A percentile compares a stretch with the other conserved stretches of the same genome.
These are phyloP conservation scores for Sphecodes monilicornis DNA, from an alignment of 2,888 invertebrate species.

Conservation along the genomic window DNA sequence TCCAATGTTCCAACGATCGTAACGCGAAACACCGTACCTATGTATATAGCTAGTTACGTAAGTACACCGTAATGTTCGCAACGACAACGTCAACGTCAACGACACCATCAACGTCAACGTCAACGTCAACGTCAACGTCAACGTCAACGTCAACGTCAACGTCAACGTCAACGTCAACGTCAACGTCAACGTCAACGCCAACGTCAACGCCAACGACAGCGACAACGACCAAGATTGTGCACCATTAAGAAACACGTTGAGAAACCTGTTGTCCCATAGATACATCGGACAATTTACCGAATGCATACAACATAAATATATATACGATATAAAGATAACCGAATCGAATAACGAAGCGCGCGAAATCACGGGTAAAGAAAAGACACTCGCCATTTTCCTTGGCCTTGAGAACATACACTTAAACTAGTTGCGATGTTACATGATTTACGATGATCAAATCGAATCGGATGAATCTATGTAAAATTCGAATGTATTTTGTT, in stretches of 20 bases:
- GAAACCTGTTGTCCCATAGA: not conserved
- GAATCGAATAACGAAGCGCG: slow-evolving; percentile 20
- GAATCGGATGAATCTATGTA: not conserved
- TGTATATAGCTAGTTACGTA: not conserved
- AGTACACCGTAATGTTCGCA: not conserved
- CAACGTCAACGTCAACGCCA: no score
- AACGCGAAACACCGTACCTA: not conserved
- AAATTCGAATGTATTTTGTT: slow-evolving; percentile 52
- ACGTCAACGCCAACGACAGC: no score
- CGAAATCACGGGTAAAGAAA: not conserved
- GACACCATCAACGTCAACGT: not conserved
- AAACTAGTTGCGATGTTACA: not conserved
- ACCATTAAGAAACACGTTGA: not conserved
- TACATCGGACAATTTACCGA: not conserved
- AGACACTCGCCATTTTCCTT: slow-evolving; percentile 30
- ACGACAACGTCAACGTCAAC: no score
- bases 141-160: no score
- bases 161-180: no score
- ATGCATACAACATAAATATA: no score
- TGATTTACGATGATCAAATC: not conserved
- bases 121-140: no score
- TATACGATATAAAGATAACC: no score
- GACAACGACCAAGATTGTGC: not conserved
- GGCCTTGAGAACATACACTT: not conserved
- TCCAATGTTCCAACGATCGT: not conserved